phyloP scores from a whole-genome alignment of 2,797 vertebrate genomes.

The Bucorvus abyssinicus region DNA sequence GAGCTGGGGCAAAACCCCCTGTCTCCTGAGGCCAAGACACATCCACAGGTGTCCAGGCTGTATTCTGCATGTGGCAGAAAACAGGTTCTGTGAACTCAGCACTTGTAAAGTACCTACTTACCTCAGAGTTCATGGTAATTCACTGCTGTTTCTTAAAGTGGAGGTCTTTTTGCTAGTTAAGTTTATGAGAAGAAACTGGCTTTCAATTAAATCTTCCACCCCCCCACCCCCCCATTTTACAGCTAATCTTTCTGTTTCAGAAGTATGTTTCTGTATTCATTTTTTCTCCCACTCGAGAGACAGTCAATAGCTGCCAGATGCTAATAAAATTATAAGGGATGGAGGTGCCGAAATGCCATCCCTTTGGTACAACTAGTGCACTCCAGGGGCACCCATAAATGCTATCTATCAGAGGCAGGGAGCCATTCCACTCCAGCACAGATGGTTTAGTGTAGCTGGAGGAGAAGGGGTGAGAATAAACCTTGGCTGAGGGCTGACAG shows the following conservation, averaged over 20 bases:
- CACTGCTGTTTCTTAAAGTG: not conserved
- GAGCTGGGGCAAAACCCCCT: not conserved
- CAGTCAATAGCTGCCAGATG: slow-evolving; percentile 11
- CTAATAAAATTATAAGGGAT: not conserved
- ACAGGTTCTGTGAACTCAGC: not conserved
- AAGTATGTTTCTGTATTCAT: not conserved
- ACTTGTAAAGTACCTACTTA: not conserved
- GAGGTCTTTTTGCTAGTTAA: not conserved
- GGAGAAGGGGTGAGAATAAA: not conserved
- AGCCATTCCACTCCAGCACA: not conserved
- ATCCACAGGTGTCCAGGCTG: not conserved
- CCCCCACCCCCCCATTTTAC: not conserved
- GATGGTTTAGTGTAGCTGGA: slow-evolving; percentile 5
- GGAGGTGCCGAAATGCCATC: not conserved
- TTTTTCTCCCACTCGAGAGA: not conserved
- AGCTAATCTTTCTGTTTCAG: not conserved
- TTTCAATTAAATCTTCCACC: not conserved
- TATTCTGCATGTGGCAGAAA: not conserved
- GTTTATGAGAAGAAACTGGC: not conserved
- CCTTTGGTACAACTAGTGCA: not conserved
- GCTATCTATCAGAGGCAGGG: not conserved
- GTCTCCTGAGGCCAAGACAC: not conserved
- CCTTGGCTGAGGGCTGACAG: not conserved
- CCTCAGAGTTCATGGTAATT: not conserved
- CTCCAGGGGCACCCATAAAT: not conserved